phyloP scores from a whole-genome alignment of 2,888 invertebrate genomes.

The Willowsia nigromaculata region DNA sequence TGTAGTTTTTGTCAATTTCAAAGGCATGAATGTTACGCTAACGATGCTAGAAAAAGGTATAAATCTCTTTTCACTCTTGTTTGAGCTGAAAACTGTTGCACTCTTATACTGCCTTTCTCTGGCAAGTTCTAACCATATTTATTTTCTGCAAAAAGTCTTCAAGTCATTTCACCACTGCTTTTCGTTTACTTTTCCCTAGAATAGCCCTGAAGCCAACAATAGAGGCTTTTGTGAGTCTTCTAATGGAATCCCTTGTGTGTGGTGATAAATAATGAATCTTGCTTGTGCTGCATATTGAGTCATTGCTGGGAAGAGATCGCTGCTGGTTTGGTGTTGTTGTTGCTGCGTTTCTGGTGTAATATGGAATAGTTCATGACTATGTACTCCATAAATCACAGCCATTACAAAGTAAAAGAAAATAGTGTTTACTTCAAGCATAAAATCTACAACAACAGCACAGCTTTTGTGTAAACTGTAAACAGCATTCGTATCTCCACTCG shows the following conservation, averaged over 20 bases:
- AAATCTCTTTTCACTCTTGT: not conserved
- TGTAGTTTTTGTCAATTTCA: not conserved
- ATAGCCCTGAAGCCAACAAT: slow-evolving; percentile 35
- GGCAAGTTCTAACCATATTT: not conserved
- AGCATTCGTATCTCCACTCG: not conserved
- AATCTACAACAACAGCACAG: not conserved
- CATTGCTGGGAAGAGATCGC: not conserved
- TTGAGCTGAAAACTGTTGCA: slow-evolving; percentile 22
- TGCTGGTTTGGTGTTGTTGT: not conserved
- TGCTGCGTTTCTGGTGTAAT: not conserved
- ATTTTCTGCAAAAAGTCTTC: not conserved
- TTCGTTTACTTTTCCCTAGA: slow-evolving; percentile 9
- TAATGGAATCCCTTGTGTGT: slow-evolving; percentile 15
- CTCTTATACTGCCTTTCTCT: not conserved
- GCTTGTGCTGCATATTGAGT: not conserved
- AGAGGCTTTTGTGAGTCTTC: not conserved
- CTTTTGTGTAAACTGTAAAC: not conserved
- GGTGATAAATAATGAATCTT: slow-evolving; percentile 33
- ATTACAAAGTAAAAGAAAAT: not conserved
- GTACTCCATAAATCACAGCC: not conserved
- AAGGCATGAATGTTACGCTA: slow-evolving; percentile 8
- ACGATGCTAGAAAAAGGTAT: not conserved
- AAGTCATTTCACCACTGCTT: not conserved
- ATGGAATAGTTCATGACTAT: not conserved
- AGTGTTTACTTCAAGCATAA: not conserved